Evolutionary conservation across 1,140 invertebrate genomes (phyloP).

Genomic region (Sitobion miscanthi): DNA sequence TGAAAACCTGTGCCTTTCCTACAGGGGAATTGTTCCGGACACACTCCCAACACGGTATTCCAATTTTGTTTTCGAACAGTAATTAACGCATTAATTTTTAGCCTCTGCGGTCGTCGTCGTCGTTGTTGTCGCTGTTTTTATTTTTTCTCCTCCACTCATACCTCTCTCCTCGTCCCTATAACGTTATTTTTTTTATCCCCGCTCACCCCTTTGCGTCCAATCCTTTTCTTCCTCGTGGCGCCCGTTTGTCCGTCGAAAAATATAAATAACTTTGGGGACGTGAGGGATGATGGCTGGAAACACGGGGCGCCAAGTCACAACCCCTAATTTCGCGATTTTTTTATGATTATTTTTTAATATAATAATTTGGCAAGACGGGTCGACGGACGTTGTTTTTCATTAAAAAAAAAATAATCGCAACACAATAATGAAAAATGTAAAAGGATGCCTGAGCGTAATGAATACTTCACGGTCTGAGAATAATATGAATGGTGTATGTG

Average conservation of each 20-base stretch:
- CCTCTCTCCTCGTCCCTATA: background rate
- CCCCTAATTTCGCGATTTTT: constrained; percentile 54
- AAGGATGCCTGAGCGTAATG: constrained; percentile 39
- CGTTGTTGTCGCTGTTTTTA: background rate
- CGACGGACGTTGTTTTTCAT: constrained; percentile 52
- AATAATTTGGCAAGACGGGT: constrained; percentile 56
- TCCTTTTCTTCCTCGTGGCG: constrained; percentile 50
- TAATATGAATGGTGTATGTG: constrained; percentile 33
- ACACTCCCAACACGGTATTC: constrained; percentile 55
- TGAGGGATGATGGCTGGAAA: constrained; percentile 43
- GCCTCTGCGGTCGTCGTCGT: constrained; percentile 38
- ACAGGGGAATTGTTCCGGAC: constrained; percentile 37
- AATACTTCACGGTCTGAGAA: constrained; percentile 53
- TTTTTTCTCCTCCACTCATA: constrained; percentile 16
- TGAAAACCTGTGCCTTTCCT: background rate
- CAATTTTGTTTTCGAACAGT: constrained; percentile 54
- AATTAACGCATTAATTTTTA: constrained; percentile 57
- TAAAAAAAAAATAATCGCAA: constrained; percentile 39
- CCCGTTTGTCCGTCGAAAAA: constrained; percentile 53
- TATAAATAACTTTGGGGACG: constrained; percentile 53
- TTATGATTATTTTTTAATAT: constrained; percentile 55
- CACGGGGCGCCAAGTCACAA: constrained; percentile 50
- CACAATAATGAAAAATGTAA: constrained; percentile 55
- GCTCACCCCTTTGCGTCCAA: background rate
- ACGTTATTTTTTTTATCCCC: constrained; percentile 10